Evolutionary conservation across 1,140 invertebrate genomes (phyloP).

Genomic region (Drosophila saltans): DNA sequence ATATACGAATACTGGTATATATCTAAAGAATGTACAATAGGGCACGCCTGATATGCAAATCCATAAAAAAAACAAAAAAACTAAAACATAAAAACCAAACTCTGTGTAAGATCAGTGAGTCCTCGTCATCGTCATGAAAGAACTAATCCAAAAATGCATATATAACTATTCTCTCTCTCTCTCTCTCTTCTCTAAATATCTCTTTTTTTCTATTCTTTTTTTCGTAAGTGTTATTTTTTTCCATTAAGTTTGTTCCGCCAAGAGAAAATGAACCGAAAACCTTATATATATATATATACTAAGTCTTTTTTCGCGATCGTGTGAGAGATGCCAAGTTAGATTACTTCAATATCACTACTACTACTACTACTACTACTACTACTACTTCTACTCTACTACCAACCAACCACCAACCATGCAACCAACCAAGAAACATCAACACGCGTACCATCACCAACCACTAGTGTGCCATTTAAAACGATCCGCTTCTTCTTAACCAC

Average conservation of each 20-base stretch:
- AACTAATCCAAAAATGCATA: slow-evolving; percentile 76
- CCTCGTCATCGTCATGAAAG: slow-evolving; percentile 56
- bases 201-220: slow-evolving; percentile 72
- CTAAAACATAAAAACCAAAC: slow-evolving; percentile 14
- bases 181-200: slow-evolving; percentile 66
- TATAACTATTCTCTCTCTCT: slow-evolving; percentile 79
- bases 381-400: slow-evolving; percentile 32
- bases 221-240: slow-evolving; percentile 62
- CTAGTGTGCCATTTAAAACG: slow-evolving; percentile 13
- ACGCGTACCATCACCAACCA: slow-evolving; percentile 37
- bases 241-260: slow-evolving; percentile 67
- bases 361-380: slow-evolving; percentile 43
- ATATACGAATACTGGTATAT: slow-evolving; percentile 4
- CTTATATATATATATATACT: slow-evolving; percentile 34
- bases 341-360: slow-evolving; percentile 57
- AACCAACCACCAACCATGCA: slow-evolving; percentile 51
- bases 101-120: slow-evolving; percentile 37
- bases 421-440: slow-evolving; percentile 57
- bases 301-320: slow-evolving; percentile 44
- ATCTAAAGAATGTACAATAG: slow-evolving; percentile 14
- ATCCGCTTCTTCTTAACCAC: slow-evolving; percentile 2
- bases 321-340: slow-evolving; percentile 70
- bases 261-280: slow-evolving; percentile 41
- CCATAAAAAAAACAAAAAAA: background rate
- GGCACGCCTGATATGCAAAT: slow-evolving; percentile 22